Evolutionary conservation across 1,140 invertebrate species (phyloP), one percentile per base, ranked within the genome.

Genomic region (Drosophila lowei): DNA sequence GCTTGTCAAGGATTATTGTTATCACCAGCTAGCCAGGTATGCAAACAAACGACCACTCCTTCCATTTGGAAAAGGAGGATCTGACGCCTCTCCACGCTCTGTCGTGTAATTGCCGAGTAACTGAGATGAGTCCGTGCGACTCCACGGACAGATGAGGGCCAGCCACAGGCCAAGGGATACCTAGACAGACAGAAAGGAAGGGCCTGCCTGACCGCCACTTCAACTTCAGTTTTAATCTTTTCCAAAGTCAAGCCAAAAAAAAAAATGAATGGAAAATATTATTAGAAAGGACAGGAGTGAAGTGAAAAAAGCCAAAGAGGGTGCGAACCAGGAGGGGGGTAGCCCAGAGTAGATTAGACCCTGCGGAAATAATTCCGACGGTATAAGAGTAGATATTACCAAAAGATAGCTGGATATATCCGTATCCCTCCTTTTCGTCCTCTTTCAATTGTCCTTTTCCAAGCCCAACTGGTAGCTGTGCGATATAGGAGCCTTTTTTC

Each of bases 1-100:
- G 78, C 83, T 88, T 88, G 83, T 88, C 83, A 89, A 83, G 83
- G 83, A 88, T 88, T 88, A 88, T 88, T 88, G 83, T 88, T 88
- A 88, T 88, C 83, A 79, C 78, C 83, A 83, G 75, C 58, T 76
- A 76, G 84, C 83, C 83, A 88, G 83, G 75, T 88, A 88, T 83
- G 78, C 83, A 83, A 88, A 88, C 83, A 83, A 57, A 53, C 68
- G 68, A 54, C 59, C 5, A 15, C 23, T 11, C 47, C 8, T 7
- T 15, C 18, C 43, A 25, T 30, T 4, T 25, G 48, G 58, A 50
- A 65, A n/a, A 30, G 18, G 15, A 66, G 68, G 68, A 75, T 53
- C 62, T 75, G 72, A 43, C 52, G 56, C 44, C 54, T 63, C 71
- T 48, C 63, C 62, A 77, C 75, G 68, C 75, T 78, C 67, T 50